Evolutionary conservation across 2,113 vertebrate genomes (phyloP).

Genomic region (Dromiciops gliroides): DNA sequence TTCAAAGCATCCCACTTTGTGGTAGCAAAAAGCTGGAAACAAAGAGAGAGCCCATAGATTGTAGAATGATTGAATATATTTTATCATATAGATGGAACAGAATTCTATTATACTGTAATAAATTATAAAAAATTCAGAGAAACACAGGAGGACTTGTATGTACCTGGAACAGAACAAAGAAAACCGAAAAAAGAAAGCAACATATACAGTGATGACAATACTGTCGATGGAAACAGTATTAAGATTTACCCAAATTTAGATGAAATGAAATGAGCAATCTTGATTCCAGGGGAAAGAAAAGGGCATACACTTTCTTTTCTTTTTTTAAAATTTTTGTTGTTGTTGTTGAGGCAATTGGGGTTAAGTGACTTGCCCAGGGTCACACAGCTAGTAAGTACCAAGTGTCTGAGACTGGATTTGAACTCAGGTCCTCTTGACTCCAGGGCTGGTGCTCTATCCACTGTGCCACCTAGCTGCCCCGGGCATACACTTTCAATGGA

Average conservation of each 20-base stretch:
- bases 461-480: no score
- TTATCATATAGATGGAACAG: background rate
- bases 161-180: background rate
- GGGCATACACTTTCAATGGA: background rate
- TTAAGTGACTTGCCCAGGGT: no score
- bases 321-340: no score
- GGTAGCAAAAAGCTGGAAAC: background rate
- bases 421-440: no score
- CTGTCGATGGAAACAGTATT: background rate
- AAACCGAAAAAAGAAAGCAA: background rate
- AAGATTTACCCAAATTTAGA: background rate
- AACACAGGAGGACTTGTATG: background rate
- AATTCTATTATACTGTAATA: background rate
- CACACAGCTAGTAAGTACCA: no score
- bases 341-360: no score
- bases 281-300: background rate
- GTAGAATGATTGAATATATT: background rate
- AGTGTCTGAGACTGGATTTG: no score
- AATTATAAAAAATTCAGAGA: background rate
- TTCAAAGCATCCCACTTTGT: background rate
- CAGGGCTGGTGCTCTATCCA: no score
- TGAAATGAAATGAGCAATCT: background rate
- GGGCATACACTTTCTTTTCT: no score
- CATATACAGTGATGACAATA: background rate
- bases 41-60: background rate